Conservation (phyloP, 2,888 invertebrate genomes). For the Acronicta psi region DNA sequence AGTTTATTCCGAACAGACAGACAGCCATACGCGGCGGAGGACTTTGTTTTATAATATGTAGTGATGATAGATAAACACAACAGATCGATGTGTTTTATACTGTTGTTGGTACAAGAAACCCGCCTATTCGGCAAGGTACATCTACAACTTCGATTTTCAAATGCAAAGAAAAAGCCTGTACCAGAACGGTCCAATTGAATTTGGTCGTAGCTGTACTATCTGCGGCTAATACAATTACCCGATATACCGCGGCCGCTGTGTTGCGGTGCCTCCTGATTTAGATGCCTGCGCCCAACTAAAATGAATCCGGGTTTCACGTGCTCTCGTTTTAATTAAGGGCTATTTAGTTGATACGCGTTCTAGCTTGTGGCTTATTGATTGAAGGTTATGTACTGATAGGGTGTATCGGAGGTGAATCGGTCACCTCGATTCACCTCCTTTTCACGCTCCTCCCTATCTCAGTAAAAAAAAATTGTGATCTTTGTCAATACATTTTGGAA, state of each 20-base stretch:
- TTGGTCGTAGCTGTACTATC: conserved; percentile 32
- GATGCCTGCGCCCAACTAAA: conserved; percentile 39
- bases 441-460: no score
- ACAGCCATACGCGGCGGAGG: no score
- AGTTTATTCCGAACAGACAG: no score
- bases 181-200: conserved; percentile 41
- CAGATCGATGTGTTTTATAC: no score
- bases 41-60: no score
- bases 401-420: neutral
- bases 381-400: neutral
- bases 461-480: no score
- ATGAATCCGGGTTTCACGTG: conserved; percentile 45
- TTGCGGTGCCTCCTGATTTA: conserved; percentile 45
- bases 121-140: neutral
- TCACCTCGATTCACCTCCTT: no score
- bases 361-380: conserved; percentile 20
- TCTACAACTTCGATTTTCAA: conserved; percentile 8
- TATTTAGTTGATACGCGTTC: conserved; percentile 28
- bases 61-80: no score
- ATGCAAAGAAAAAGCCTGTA: conserved; percentile 11
- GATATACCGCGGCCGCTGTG: conserved; percentile 32
- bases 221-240: conserved; percentile 49
- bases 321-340: conserved; percentile 41
- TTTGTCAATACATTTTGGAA: no score
- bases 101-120: neutral